Evolutionary conservation across 2,797 vertebrate genomes (phyloP).

Genomic region (Spatula versicolor): DNA sequence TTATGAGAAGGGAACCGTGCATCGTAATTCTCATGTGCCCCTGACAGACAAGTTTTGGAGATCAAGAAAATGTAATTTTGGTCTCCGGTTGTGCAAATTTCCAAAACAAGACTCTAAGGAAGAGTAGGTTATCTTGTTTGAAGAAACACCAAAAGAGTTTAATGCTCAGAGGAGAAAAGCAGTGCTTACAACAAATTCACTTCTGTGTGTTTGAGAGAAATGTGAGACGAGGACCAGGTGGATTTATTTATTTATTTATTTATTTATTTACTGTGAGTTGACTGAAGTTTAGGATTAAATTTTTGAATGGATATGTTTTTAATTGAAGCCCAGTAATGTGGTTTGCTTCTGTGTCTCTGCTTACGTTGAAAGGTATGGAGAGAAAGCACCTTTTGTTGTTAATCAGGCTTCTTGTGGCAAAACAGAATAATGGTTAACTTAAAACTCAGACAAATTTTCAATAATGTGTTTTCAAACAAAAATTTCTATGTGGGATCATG

Average conservation of each 20-base stretch:
- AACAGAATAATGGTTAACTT: not conserved
- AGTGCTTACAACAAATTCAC: not conserved
- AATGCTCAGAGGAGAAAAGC: not conserved
- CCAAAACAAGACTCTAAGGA: not conserved
- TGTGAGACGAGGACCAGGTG: not conserved
- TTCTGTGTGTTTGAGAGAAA: not conserved
- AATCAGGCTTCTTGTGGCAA: not conserved
- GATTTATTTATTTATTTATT: too few species aligned
- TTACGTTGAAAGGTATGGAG: not conserved
- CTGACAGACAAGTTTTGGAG: not conserved
- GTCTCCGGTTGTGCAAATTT: not conserved
- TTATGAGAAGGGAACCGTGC: not conserved
- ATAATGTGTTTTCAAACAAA: not conserved
- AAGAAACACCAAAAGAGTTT: not conserved
- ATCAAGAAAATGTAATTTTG: not conserved
- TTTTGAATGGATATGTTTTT: not conserved
- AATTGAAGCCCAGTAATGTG: fast-evolving
- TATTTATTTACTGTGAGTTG: not conserved
- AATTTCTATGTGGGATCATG: not conserved
- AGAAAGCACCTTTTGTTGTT: not conserved
- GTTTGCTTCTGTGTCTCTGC: not conserved
- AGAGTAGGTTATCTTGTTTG: not conserved
- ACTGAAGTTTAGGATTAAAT: not conserved
- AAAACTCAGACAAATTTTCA: not conserved
- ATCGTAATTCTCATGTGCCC: not conserved